Evolutionary conservation across 2,888 invertebrate genomes (phyloP).

Genomic region (Lordiphosa fenestrarum): DNA sequence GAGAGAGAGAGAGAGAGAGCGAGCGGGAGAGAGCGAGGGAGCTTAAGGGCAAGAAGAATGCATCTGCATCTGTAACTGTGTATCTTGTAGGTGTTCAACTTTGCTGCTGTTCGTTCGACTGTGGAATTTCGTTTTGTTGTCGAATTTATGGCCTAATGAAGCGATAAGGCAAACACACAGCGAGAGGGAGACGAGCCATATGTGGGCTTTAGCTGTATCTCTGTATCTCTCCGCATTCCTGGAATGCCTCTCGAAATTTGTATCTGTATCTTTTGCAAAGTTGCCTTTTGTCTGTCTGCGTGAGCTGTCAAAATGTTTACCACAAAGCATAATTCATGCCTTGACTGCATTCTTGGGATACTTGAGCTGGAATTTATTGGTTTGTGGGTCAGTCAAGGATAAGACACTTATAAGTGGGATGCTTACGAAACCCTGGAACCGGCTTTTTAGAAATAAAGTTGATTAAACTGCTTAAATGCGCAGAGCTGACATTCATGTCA

Average conservation of each 20-base stretch:
- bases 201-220: conserved; percentile 41
- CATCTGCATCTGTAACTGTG: conserved; percentile 66
- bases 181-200: conserved; percentile 19
- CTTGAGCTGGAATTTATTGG: conserved; percentile 73
- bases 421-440: conserved; percentile 25
- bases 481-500: conserved; percentile 77
- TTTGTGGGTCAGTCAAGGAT: conserved; percentile 62
- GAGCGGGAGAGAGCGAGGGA: conserved; percentile 8
- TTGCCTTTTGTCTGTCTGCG: conserved; percentile 32
- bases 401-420: background rate
- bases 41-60: conserved; percentile 28
- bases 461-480: conserved; percentile 76
- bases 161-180: conserved; percentile 49
- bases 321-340: conserved; percentile 65
- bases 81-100: conserved; percentile 49
- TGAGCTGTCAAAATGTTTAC: conserved; percentile 75
- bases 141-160: conserved; percentile 67
- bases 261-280: conserved; percentile 33
- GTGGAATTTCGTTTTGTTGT: conserved; percentile 53
- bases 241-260: conserved; percentile 53
- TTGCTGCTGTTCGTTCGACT: conserved; percentile 34
- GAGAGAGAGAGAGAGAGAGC: conserved; percentile 5
- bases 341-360: conserved; percentile 60
- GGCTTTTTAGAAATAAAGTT: conserved; percentile 49
- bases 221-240: conserved; percentile 56